phyloP scores from a whole-genome alignment of 1,140 invertebrate species.

The Drosophila nigrodunni region DNA sequence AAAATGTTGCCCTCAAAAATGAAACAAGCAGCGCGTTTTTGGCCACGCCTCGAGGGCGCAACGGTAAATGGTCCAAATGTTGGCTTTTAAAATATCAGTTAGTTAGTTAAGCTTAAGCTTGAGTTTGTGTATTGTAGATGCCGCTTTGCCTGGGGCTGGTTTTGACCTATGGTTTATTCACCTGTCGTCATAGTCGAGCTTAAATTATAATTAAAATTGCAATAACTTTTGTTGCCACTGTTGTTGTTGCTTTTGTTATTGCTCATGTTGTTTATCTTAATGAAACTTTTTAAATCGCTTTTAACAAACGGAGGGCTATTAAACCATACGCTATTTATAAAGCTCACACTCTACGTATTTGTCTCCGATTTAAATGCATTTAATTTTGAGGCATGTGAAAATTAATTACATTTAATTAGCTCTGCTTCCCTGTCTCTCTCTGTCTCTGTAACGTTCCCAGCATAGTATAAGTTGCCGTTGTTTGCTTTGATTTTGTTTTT shows the following conservation, averaged over 20 bases:
- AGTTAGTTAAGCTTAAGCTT: constrained; percentile 15
- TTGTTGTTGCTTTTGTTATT: constrained; percentile 41
- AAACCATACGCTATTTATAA: constrained; percentile 68
- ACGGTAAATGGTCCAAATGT: constrained; percentile 74
- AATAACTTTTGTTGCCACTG: constrained; percentile 59
- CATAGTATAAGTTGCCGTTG: constrained; percentile 62
- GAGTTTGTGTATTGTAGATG: constrained; percentile 19
- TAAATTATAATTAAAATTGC: constrained; percentile 76
- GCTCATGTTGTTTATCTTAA: constrained; percentile 69
- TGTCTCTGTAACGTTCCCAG: constrained; percentile 10
- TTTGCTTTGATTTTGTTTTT: constrained; percentile 19
- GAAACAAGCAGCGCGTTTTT: constrained; percentile 51
- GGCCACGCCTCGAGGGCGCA: constrained; percentile 75
- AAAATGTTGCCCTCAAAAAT: constrained; percentile 69
- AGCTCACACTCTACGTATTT: constrained; percentile 64
- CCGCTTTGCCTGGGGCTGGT: constrained; percentile 23
- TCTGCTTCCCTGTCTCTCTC: constrained; percentile 10
- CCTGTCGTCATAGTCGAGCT: constrained; percentile 71
- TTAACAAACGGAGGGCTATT: constrained; percentile 69
- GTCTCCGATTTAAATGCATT: constrained; percentile 81
- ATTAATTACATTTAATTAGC: constrained; percentile 83
- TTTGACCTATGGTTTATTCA: constrained; percentile 78
- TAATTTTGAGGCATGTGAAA: constrained; percentile 79
- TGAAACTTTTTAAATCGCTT: constrained; percentile 82
- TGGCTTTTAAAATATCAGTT: constrained; percentile 10